phyloP scores from a whole-genome alignment of 2,113 vertebrate species.

The Rhinolophus sinicus region DNA sequence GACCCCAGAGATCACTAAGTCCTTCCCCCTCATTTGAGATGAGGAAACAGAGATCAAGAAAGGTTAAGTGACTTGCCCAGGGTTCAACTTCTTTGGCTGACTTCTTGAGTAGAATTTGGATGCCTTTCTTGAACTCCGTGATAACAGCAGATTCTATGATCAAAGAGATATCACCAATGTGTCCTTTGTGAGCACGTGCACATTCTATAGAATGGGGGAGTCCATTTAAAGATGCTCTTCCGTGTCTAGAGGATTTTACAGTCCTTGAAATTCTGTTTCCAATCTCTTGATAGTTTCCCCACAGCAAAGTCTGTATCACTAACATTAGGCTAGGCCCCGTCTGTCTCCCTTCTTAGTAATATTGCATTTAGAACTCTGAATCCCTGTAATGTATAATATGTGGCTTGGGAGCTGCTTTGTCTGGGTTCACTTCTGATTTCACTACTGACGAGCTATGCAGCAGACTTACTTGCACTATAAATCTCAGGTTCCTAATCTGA shows the following conservation, averaged over 20 bases:
- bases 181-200: neutral
- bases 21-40: slow-evolving; percentile 32
- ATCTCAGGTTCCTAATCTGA: neutral
- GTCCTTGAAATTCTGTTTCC: neutral
- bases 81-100: neutral
- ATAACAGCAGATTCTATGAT: neutral
- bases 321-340: neutral
- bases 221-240: neutral
- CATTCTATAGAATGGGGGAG: neutral
- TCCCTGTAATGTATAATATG: too few species aligned
- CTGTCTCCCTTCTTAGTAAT: neutral
- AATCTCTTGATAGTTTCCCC: neutral
- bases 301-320: neutral
- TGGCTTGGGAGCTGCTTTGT: neutral
- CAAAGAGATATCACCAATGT: neutral
- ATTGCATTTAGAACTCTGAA: neutral
- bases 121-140: neutral
- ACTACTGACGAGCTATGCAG: neutral
- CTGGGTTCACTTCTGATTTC: neutral
- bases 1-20: slow-evolving; percentile 58
- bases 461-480: neutral
- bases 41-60: slow-evolving; percentile 51
- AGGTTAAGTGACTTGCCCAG: slow-evolving; percentile 48
- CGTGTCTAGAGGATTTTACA: neutral
- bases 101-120: neutral